These are phyloP conservation scores for Tolmerus cingulatus DNA, from an alignment of 2,888 invertebrate genomes.

Conservation along the genomic window DNA sequence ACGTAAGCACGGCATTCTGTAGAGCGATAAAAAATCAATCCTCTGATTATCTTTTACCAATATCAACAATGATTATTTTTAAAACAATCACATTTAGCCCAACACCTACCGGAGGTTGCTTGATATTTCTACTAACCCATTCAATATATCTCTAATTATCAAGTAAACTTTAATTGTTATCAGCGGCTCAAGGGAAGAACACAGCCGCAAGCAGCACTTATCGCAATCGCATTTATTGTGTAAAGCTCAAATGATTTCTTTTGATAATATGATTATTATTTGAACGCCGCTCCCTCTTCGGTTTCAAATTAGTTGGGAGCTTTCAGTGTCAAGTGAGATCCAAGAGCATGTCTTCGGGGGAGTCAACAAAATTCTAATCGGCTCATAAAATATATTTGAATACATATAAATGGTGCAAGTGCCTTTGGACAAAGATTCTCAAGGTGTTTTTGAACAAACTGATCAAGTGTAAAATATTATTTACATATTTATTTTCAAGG, in stretches of 20 bases:
- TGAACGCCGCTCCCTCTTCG: background rate
- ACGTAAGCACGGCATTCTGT: background rate
- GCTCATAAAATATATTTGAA: background rate
- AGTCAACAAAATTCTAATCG: background rate
- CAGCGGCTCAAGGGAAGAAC: background rate
- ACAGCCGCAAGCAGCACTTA: background rate
- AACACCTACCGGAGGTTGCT: background rate
- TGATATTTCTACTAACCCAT: background rate
- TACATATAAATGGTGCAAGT: background rate
- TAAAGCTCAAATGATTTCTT: slow-evolving; percentile 9
- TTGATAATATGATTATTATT: slow-evolving; percentile 5
- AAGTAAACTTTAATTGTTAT: slow-evolving; percentile 6
- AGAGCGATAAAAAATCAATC: background rate
- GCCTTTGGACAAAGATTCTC: background rate
- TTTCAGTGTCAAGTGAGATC: background rate
- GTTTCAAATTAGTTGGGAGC: background rate
- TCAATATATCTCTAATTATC: background rate
- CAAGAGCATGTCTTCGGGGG: background rate
- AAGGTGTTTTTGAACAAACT: background rate
- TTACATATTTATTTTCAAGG: background rate
- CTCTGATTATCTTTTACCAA: background rate
- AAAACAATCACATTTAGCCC: background rate
- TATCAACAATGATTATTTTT: background rate
- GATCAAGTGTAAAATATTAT: background rate
- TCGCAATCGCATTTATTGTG: background rate